Conservation (phyloP, 2,113 vertebrate species). For the Machaerirhynchus nigripectus region DNA sequence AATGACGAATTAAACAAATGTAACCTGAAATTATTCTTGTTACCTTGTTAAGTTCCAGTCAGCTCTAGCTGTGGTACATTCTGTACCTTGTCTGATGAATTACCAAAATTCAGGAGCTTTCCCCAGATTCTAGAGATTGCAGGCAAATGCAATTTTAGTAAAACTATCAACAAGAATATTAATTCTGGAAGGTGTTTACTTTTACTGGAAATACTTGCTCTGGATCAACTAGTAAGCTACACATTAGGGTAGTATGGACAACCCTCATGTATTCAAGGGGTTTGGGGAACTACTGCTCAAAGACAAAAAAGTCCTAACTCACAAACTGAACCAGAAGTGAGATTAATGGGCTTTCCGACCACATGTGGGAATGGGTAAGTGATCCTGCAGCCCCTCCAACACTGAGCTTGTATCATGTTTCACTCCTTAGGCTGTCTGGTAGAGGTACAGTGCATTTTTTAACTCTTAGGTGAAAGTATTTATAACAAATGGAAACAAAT, state of each 20-base stretch:
- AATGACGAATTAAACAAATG: neutral
- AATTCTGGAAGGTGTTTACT: neutral
- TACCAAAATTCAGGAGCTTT: conserved; percentile 18
- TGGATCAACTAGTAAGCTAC: conserved; percentile 29
- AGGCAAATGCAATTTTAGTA: neutral
- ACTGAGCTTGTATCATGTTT: conserved; percentile 34
- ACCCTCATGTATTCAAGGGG: neutral
- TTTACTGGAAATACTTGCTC: neutral
- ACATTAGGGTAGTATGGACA: neutral
- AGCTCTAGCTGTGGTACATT: conserved; percentile 25
- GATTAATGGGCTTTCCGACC: conserved; percentile 50
- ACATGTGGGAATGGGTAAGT: conserved; percentile 23
- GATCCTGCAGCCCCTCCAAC: neutral
- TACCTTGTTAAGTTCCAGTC: conserved; percentile 28
- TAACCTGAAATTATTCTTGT: neutral
- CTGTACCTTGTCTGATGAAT: neutral
- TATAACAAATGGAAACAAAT: conserved; percentile 63
- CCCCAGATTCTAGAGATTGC: neutral
- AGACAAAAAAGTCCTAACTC: conserved; percentile 14
- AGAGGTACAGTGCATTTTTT: conserved; percentile 15
- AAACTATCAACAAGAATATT: neutral
- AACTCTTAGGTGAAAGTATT: conserved; percentile 32
- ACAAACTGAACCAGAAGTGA: conserved; percentile 48
- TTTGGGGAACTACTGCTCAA: neutral
- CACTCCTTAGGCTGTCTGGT: conserved; percentile 36